Conservation (phyloP, 2,888 invertebrate species). For the Agriotes lineatus region DNA sequence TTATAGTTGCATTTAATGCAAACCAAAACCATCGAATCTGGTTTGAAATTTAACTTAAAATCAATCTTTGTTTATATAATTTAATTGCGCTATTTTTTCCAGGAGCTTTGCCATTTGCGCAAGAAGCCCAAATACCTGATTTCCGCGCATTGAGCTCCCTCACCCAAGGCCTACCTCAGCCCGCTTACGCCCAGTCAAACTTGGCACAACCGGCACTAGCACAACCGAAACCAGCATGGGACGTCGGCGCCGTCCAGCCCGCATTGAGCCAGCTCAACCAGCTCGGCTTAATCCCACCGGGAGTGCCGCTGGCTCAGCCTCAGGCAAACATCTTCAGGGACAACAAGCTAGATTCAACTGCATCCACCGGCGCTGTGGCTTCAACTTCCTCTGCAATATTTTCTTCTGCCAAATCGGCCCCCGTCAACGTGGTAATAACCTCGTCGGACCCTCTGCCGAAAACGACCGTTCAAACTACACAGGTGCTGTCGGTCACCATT, state of each 20-base stretch:
- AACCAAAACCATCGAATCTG: too few species aligned
- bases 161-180: slow-evolving; percentile 38
- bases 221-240: slow-evolving; percentile 32
- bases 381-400: slow-evolving; percentile 5
- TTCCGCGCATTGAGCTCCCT: slow-evolving; percentile 52
- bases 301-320: slow-evolving; percentile 42
- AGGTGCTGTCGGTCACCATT: slow-evolving; percentile 81
- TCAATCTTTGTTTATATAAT: too few species aligned
- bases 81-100: too few species aligned
- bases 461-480: slow-evolving; percentile 68
- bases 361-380: not conserved
- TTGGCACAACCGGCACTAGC: slow-evolving; percentile 9
- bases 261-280: slow-evolving; percentile 43
- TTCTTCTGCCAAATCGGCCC: slow-evolving; percentile 59
- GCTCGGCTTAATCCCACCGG: slow-evolving; percentile 54
- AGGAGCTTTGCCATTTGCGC: slow-evolving; percentile 48
- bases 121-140: slow-evolving; percentile 63
- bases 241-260: slow-evolving; percentile 25
- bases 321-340: slow-evolving; percentile 45
- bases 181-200: slow-evolving; percentile 23
- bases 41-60: too few species aligned
- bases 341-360: slow-evolving; percentile 15
- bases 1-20: too few species aligned
- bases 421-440: slow-evolving; percentile 86
- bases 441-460: slow-evolving; percentile 83